These are phyloP conservation scores for Actenoides lindsayi DNA, from an alignment of 2,113 vertebrate genomes.

Conservation along the genomic window DNA sequence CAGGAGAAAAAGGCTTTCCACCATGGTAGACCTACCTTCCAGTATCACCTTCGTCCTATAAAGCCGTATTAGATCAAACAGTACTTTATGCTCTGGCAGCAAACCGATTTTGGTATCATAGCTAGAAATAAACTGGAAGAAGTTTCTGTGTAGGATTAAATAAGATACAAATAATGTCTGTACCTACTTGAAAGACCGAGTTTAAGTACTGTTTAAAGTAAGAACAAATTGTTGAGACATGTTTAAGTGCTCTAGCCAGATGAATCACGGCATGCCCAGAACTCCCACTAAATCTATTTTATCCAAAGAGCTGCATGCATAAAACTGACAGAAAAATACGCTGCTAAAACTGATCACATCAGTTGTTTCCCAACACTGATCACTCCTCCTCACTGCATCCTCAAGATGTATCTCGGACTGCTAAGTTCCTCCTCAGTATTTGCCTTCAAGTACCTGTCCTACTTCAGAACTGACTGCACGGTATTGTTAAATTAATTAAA, in stretches of 20 bases:
- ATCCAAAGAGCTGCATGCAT: not conserved
- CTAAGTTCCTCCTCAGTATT: not conserved
- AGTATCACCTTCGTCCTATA: conserved; percentile 15
- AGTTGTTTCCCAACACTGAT: conserved; percentile 26
- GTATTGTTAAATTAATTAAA: not conserved
- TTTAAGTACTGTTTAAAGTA: conserved; percentile 30
- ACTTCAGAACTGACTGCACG: not conserved
- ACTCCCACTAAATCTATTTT: conserved; percentile 54
- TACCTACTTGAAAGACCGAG: not conserved
- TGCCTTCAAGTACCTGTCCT: not conserved
- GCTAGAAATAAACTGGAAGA: not conserved
- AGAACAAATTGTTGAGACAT: not conserved
- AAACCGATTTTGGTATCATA: not conserved
- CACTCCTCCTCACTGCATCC: not conserved
- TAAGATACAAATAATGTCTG: not conserved
- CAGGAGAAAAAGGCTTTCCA: conserved; percentile 18
- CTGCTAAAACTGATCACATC: conserved; percentile 8
- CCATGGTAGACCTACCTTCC: not conserved
- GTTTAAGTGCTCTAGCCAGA: conserved; percentile 32
- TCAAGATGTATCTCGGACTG: not conserved
- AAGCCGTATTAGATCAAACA: not conserved
- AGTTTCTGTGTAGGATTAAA: conserved; percentile 21
- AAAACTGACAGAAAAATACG: conserved; percentile 41
- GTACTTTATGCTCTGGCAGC: conserved; percentile 6
- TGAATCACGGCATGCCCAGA: conserved; percentile 19